Evolutionary conservation across 2,113 vertebrate species (phyloP).

Genomic region (Natator depressus): DNA sequence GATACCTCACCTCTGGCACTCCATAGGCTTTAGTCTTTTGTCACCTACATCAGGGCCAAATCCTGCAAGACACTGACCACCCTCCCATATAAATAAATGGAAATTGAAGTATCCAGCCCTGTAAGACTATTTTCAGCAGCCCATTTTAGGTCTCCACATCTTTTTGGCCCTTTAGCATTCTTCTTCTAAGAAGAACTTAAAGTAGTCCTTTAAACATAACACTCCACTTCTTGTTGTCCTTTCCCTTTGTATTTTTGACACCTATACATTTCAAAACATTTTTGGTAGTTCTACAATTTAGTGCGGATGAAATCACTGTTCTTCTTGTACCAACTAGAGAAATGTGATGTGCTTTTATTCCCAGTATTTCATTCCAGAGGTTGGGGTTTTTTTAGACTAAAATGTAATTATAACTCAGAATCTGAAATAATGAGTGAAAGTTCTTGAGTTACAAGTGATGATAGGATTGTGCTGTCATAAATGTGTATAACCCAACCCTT

Average conservation of each 20-base stretch:
- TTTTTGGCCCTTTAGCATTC: neutral
- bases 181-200: neutral
- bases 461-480: slow-evolving; percentile 22
- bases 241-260: fast-evolving
- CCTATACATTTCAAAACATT: neutral
- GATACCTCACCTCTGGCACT: neutral
- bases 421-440: neutral
- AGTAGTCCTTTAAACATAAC: neutral
- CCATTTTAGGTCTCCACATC: neutral
- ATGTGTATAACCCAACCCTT: slow-evolving; percentile 32
- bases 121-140: neutral
- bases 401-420: slow-evolving; percentile 9
- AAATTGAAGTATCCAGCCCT: neutral
- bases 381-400: neutral
- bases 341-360: slow-evolving; percentile 47
- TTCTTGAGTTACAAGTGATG: slow-evolving; percentile 16
- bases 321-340: neutral
- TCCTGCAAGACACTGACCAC: neutral
- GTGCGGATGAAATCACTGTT: neutral
- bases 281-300: neutral
- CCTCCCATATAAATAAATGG: neutral
- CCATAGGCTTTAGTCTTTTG: neutral
- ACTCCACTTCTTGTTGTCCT: fast-evolving
- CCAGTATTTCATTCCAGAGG: slow-evolving; percentile 20
- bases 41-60: neutral